Base-by-base conservation (phyloP, 1,140 invertebrate species). In the Conus ventricosus region DNA sequence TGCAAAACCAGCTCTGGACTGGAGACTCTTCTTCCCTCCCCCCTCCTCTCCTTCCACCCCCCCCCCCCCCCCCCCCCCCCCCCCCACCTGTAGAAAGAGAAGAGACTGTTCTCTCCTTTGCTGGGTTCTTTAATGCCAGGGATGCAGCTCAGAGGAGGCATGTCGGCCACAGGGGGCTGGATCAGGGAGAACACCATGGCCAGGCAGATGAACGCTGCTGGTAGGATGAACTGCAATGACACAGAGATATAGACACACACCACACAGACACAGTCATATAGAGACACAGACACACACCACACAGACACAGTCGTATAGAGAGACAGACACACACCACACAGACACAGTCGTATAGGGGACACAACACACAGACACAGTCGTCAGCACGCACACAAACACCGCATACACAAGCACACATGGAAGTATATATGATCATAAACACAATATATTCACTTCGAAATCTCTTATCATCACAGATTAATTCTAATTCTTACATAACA, bases 151-250 rank as follows among this genome's bases (percentile, higher is more conserved):
- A 96, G 89, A 13, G 95, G 92, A 20, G 96, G 96, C 89, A 95
- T 92, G 85, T 95, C 93, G 10, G 89, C 78, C n/a, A 94, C 89
- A 13, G 95, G 92, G 15, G 96, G 96, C n/a, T 92, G 87, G 25
- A 96, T 94, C 81, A 95, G 90, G 4, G 95, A 93, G 75, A 96
- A 95, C 13, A 95, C 85, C 93, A 95, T 94, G 53, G 96, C 95
- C 63, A 96, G 84, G 81, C 95, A 95, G 20, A 96, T 94, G 91
- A 96, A 96, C 1, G 95, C 86, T 27, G 96, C 96, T 20, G 96
- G 96, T 55, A 94, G 83, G 17, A 94, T 88, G 75, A 94, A 92
- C 94, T 94, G 88, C 25, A 92, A 91, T 20, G 11, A 83, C 81
- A 83, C 53, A 83, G 53, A 83, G 5, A 83, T 23, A 78, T 11